These are phyloP conservation scores for Phrynocephalus vlangalii DNA, from an alignment of 2,797 vertebrate genomes.

Conservation along the genomic window DNA sequence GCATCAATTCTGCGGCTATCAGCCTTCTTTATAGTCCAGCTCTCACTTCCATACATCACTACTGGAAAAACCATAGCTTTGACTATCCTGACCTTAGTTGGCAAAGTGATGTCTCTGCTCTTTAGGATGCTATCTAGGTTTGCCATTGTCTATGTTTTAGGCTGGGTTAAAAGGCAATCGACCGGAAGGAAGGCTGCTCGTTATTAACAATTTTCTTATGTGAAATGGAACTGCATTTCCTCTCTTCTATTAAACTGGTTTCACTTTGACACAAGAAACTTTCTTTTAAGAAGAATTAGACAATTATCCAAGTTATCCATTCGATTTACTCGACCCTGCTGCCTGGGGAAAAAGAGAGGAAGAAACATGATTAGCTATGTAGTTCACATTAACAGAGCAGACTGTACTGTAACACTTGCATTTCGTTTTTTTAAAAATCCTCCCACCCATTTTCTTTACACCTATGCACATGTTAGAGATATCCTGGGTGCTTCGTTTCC, in stretches of 20 bases:
- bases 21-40: too few species aligned
- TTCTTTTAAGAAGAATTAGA: constrained; percentile 19
- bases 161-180: background rate
- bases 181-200: background rate
- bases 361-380: constrained; percentile 22
- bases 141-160: background rate
- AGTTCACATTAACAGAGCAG: constrained; percentile 13
- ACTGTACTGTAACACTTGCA: constrained; percentile 18
- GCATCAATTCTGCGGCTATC: too few species aligned
- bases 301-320: constrained; percentile 8
- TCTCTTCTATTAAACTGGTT: constrained; percentile 13
- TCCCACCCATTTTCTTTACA: background rate
- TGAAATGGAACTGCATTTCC: background rate
- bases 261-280: background rate
- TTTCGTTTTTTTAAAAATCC: background rate
- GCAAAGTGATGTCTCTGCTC: too few species aligned
- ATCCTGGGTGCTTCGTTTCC: constrained; percentile 32
- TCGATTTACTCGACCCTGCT: constrained; percentile 20
- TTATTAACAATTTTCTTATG: background rate
- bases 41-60: too few species aligned
- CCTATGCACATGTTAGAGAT: background rate
- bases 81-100: too few species aligned
- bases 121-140: too few species aligned
- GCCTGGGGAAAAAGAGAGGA: background rate
- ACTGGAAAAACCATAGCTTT: too few species aligned